Percentiles rank a stretch among this genome's conserved stretches.
phyloP scores from a whole-genome alignment of 2,888 invertebrate genomes.

The Micoletzkya japonica region DNA sequence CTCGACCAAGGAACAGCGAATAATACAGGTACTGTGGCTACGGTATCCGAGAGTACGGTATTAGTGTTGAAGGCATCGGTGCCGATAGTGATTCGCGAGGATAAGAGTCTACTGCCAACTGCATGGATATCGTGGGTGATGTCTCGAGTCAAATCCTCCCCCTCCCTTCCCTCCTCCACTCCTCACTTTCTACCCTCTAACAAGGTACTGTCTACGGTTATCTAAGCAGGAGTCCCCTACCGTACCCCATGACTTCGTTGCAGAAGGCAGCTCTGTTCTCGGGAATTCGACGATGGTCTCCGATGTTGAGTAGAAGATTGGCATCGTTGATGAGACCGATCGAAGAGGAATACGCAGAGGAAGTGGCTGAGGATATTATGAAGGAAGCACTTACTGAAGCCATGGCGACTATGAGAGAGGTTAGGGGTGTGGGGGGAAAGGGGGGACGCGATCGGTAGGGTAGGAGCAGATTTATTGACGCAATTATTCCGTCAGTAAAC shows the following conservation, averaged over 20 bases:
- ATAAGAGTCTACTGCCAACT: constrained; percentile 1
- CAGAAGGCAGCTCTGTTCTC: constrained; percentile 8
- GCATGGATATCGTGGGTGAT: constrained; percentile 19
- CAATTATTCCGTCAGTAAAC: too few relatives aligned
- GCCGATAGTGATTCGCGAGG: constrained; percentile 36
- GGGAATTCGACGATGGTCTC: constrained; percentile 25
- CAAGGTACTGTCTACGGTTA: constrained; percentile 5
- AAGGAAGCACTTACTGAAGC: constrained; percentile 22
- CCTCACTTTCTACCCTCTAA: constrained; percentile 15
- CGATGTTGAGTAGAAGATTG: constrained; percentile 1
- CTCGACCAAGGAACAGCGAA: constrained; percentile 58
- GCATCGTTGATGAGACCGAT: constrained; percentile 19
- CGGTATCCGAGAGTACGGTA: constrained; percentile 1
- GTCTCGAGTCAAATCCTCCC: constrained; percentile 11
- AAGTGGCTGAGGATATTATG: constrained; percentile 21
- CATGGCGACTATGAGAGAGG: constrained; percentile 26
- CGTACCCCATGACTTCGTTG: background rate
- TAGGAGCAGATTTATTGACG: too few relatives aligned
- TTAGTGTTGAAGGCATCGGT: constrained; percentile 43
- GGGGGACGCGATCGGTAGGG: too few relatives aligned
- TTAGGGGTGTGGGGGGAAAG: background rate
- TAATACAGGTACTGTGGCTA: constrained; percentile 45
- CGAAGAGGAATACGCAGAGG: constrained; percentile 21
- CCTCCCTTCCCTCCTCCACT: constrained; percentile 19
- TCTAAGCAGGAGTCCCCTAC: background rate